Conservation (phyloP, 2,888 invertebrate genomes). For the Coenonympha glycerion region DNA sequence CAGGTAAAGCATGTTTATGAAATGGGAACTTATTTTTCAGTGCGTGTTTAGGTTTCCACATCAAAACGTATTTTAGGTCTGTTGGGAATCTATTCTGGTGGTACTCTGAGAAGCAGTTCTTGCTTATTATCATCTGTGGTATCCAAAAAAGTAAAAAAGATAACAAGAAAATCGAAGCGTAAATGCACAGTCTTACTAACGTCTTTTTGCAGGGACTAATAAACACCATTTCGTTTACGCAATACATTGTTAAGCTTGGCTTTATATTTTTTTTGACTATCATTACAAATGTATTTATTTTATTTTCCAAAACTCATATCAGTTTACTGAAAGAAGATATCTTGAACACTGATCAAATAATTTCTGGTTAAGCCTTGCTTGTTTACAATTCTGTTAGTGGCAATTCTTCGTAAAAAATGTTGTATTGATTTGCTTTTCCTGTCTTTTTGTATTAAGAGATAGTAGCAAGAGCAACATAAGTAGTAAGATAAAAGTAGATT, state of each 20-base stretch:
- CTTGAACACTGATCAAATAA: not conserved
- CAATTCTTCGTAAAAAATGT: constrained; percentile 10
- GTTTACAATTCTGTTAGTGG: constrained; percentile 2
- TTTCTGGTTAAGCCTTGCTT: constrained; percentile 8
- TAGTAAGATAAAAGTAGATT: too few relatives aligned
- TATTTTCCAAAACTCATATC: not conserved
- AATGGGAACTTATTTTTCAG: constrained; percentile 26
- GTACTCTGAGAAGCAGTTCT: not conserved
- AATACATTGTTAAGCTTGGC: constrained; percentile 33
- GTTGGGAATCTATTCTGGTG: constrained; percentile 37
- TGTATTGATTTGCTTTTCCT: constrained; percentile 10
- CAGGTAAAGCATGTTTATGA: constrained; percentile 29
- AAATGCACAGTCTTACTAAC: constrained; percentile 35
- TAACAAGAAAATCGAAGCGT: constrained; percentile 30
- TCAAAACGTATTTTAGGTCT: constrained; percentile 60
- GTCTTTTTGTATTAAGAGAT: not conserved
- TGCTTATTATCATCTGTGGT: constrained; percentile 36
- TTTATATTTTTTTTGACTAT: constrained; percentile 20
- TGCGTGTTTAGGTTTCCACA: constrained; percentile 44
- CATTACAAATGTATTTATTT: constrained; percentile 13
- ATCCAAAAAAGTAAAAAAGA: constrained; percentile 38
- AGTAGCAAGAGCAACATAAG: not conserved
- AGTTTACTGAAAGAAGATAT: not conserved
- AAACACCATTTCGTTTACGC: constrained; percentile 47
- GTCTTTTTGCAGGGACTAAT: constrained; percentile 37